Evolutionary conservation across 2,888 invertebrate species (phyloP).

Genomic region (Scaptomyza tumidula): DNA sequence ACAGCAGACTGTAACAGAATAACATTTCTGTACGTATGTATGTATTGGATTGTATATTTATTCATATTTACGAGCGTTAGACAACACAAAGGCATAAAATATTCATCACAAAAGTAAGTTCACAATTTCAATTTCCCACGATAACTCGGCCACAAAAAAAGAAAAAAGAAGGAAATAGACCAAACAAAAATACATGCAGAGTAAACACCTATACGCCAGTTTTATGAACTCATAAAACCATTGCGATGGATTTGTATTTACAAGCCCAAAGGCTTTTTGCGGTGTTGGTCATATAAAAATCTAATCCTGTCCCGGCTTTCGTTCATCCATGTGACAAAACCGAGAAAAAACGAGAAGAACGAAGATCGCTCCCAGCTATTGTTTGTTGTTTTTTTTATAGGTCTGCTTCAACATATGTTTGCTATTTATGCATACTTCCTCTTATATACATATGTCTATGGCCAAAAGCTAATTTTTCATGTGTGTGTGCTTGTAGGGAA

Average conservation of each 20-base stretch:
- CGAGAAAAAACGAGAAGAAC: background rate
- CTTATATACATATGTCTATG: slow-evolving; percentile 11
- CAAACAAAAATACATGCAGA: slow-evolving; percentile 22
- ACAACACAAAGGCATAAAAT: slow-evolving; percentile 50
- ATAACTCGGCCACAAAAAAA: slow-evolving; percentile 24
- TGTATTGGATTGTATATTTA: slow-evolving; percentile 29
- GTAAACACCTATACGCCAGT: slow-evolving; percentile 67
- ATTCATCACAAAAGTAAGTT: slow-evolving; percentile 69
- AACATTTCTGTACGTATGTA: no score
- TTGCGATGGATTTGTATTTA: slow-evolving; percentile 71
- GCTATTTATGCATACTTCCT: slow-evolving; percentile 42
- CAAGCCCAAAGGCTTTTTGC: slow-evolving; percentile 53
- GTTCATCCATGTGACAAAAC: slow-evolving; percentile 3
- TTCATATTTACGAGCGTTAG: slow-evolving; percentile 69
- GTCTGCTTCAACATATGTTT: slow-evolving; percentile 34
- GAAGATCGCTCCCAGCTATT: slow-evolving; percentile 41
- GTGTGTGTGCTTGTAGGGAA: slow-evolving; percentile 3
- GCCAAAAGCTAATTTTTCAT: slow-evolving; percentile 26
- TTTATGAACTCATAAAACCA: slow-evolving; percentile 80
- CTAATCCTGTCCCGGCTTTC: slow-evolving; percentile 33
- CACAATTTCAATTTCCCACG: slow-evolving; percentile 74
- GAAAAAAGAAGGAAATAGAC: slow-evolving; percentile 36
- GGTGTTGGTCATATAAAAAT: slow-evolving; percentile 60
- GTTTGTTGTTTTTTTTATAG: slow-evolving; percentile 40
- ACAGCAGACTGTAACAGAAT: slow-evolving; percentile 15